A percentile compares a stretch with the other conserved stretches of the same genome.
These are phyloP conservation scores for Heliconius ismenius DNA, from an alignment of 2,888 invertebrate species.

Conservation along the genomic window DNA sequence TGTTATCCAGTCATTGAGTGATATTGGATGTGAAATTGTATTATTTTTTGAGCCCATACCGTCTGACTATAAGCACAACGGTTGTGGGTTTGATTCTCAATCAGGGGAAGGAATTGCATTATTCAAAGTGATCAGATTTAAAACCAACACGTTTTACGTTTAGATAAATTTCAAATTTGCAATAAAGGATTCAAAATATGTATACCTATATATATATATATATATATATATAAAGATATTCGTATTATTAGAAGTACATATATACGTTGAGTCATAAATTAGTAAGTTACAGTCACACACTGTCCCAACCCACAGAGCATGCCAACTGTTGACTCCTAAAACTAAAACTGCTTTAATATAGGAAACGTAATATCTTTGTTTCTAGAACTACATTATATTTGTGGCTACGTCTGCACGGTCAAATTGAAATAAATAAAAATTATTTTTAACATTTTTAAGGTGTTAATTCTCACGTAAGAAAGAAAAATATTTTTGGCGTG, in stretches of 20 bases:
- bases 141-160: too few relatives aligned
- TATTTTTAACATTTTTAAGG: too few relatives aligned
- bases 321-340: conserved; percentile 23
- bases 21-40: background rate
- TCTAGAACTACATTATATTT: background rate
- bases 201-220: background rate
- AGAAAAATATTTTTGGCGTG: background rate
- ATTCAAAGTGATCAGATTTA: too few relatives aligned
- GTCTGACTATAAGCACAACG: too few relatives aligned
- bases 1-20: background rate
- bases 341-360: conserved; percentile 10
- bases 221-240: background rate
- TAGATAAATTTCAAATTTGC: too few relatives aligned
- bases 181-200: background rate
- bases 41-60: background rate
- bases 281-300: background rate
- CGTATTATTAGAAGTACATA: background rate
- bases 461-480: too few relatives aligned
- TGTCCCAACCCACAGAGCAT: conserved; percentile 2
- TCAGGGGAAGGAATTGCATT: too few relatives aligned
- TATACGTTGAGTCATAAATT: background rate
- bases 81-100: too few relatives aligned
- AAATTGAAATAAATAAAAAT: too few relatives aligned
- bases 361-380: conserved; percentile 1
- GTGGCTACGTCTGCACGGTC: too few relatives aligned